Base-by-base conservation (phyloP, 2,888 invertebrate genomes). In the Drosophila diplacantha region DNA sequence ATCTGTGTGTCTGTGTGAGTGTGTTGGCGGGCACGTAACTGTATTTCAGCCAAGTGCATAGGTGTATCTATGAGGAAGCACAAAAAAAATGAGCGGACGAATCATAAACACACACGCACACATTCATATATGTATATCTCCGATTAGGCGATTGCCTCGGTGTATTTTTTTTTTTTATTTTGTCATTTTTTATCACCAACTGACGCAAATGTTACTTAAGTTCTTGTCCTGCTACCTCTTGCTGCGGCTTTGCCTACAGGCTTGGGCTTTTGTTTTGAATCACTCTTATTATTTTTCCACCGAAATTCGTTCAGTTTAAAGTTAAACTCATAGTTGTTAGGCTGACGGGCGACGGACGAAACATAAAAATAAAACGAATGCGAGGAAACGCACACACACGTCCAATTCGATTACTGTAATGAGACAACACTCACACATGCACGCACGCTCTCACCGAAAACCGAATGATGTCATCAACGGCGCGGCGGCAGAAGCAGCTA, bases 381-480 rank as follows among this genome's bases (percentile, higher is more conserved):
- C 46, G 44, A 50, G 22, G 34, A 32, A 20, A 64, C 50, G 38
- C 31, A 41, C 63, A 64, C 50, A 44, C 50, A 51, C 68, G 44
- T 51, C 55, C 56, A 70, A 64, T 72, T 62, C 61, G 68, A 67
- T 62, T 68, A 62, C 54, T 59, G 65, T 65, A 65, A 62, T 61
- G 51, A 64, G 58, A 37, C 49, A 31, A 32, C 39, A 52, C 50
- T 41, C 51, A 32, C 57, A 58, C 52, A 44, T 22, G 22, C 50
- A 57, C 57, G 51, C 52, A 44, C 52, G 52, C 77, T 75, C 76
- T 65, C 71, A 61, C 64, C 74, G 68, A 75, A 75, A 73, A 73
- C 60, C 68, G 74, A 78, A 79, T 79, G 78, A 79, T 79, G 78
- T 79, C 78, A 79, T 79, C 78, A 81, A 75, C 75, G 81, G 62